Base-by-base conservation (phyloP, 2,113 vertebrate species). In the Callopanchax toddi region DNA sequence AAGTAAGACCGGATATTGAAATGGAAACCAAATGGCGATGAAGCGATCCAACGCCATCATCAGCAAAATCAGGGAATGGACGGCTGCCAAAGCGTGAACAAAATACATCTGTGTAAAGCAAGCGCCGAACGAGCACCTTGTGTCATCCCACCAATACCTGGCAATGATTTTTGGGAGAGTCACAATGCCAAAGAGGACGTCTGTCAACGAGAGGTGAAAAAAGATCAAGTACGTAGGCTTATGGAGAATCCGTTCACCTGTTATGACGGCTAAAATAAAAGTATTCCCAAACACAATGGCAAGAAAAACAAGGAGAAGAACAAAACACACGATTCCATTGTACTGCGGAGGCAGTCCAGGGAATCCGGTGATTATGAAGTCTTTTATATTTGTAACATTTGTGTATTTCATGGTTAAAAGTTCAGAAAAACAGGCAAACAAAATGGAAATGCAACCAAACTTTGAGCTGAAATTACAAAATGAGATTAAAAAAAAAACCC, bases 51-150 rank as follows among this genome's bases (percentile, higher is more conserved):
- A 39, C 15, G 90, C 78, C 89, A 90, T 90, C 10, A 90, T 62
- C 25, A 86, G 53, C 29, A 91, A 32, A 21, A 89, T 73, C 18
- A 84, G 68, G 34, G 84, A 88, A 3, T 74, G 61, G 12, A 50
- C 54, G 4, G 86, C 63, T 18, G 85, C 86, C 23, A 90, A 50
- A 42, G 72, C 75, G 65, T 90, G 87, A 0, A 89, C 79, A 59
- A 90, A 88, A 67, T 76, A 89, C 89, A 89, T 89, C 6, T 91
- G 87, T 15, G 65, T 20, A 11, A 90, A 88, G 54, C 89, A 91
- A 8, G 26, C 48, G 1, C 26, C 64, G 18, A 89, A 89, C 2
- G 75, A 75, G 16, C 78, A 62, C 1, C 60, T 39, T 2, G 36
- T 49, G 21, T 83, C 66, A 20, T 83, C 58, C 78, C 83, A 78